Evolutionary conservation across 2,888 invertebrate species (phyloP).

Genomic region (Amphipyra berbera): DNA sequence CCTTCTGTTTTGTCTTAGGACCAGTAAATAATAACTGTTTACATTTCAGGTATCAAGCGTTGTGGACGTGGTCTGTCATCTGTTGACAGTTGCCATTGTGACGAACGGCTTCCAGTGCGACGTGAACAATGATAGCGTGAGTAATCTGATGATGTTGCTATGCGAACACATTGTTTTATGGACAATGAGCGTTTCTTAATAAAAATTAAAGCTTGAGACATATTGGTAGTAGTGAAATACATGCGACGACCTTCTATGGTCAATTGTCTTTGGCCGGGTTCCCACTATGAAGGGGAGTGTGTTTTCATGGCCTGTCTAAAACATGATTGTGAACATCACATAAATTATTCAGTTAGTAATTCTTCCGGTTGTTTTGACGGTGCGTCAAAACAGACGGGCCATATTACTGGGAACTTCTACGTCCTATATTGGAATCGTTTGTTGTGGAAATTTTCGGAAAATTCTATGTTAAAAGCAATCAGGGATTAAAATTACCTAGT

Average conservation of each 20-base stretch:
- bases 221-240: not conserved
- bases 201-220: conserved; percentile 1
- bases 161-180: conserved; percentile 28
- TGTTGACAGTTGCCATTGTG: conserved; percentile 71
- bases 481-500: too few species aligned
- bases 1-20: conserved; percentile 10
- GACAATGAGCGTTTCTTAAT: conserved; percentile 5
- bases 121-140: conserved; percentile 68
- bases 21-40: conserved; percentile 55
- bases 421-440: too few species aligned
- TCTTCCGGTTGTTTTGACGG: too few species aligned
- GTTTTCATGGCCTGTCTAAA: too few species aligned
- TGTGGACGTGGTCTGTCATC: conserved; percentile 73
- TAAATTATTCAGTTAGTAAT: too few species aligned
- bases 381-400: too few species aligned
- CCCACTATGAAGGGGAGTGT: too few species aligned
- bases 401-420: too few species aligned
- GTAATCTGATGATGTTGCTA: conserved; percentile 53
- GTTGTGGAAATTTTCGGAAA: too few species aligned
- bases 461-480: too few species aligned
- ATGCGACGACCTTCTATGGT: not conserved
- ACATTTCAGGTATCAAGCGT: conserved; percentile 72
- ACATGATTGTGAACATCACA: too few species aligned
- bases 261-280: too few species aligned
- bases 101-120: conserved; percentile 81